A percentile compares a stretch with the other conserved stretches of the same genome.
phyloP scores from a whole-genome alignment of 2,888 invertebrate species.

The Sesamia inferens region DNA sequence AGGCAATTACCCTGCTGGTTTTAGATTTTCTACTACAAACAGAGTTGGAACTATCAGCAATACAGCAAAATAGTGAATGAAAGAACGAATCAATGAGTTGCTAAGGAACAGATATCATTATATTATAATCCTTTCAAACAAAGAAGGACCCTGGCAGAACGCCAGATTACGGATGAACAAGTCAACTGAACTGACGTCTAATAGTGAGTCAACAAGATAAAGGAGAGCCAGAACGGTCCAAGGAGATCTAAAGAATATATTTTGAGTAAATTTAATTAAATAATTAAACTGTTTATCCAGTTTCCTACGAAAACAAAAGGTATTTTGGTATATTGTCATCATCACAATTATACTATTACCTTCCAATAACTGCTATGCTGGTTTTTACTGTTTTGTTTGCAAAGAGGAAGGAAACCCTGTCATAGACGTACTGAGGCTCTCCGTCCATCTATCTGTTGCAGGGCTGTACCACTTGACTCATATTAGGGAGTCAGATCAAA shows the following conservation, averaged over 20 bases:
- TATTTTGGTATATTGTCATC: not conserved
- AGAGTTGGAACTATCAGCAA: not conserved
- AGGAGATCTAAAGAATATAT: constrained; percentile 30
- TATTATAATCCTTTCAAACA: constrained; percentile 39
- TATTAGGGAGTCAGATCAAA: too few relatives aligned
- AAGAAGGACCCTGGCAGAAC: constrained; percentile 46
- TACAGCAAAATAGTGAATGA: constrained; percentile 29
- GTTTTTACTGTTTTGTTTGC: too few relatives aligned
- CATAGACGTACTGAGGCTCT: too few relatives aligned
- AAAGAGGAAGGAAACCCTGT: too few relatives aligned
- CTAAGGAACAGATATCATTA: constrained; percentile 10
- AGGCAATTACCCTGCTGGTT: too few relatives aligned
- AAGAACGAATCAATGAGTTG: constrained; percentile 12
- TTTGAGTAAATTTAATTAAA: constrained; percentile 10
- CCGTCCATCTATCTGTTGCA: too few relatives aligned
- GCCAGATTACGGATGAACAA: constrained; percentile 32
- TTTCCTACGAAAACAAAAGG: not conserved
- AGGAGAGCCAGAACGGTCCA: constrained; percentile 32
- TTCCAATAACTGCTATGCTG: too few relatives aligned
- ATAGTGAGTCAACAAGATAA: constrained; percentile 34
- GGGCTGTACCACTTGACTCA: too few relatives aligned
- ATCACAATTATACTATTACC: too few relatives aligned
- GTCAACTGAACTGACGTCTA: constrained; percentile 14
- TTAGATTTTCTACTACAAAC: not conserved
- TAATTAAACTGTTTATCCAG: not conserved